Base-by-base conservation (phyloP, 2,113 vertebrate species). In the Miniopterus natalensis region DNA sequence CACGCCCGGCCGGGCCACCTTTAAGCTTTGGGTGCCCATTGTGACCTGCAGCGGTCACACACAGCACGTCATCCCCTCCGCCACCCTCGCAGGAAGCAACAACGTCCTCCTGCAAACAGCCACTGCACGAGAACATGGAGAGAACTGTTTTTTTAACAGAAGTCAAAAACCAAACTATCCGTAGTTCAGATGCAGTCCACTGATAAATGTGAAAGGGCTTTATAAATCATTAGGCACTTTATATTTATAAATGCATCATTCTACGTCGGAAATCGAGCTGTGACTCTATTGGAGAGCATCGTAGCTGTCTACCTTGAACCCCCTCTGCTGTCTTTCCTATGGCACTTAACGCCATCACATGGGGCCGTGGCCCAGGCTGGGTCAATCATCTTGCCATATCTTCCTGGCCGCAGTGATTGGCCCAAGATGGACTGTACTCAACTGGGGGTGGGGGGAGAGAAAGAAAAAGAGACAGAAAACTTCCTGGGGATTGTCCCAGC, bases 151-250 rank as follows among this genome's bases (percentile, higher is more conserved):
- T 47, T 74, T 81, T 31, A 81, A 95, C 14, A 81, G n/a, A 89
- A 92, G 20, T 55, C n/a, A 61, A 31, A 96, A 83, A 53, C 15
- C 27, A 92, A 66, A 75, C 42, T 29, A 87, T 8, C 59, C 77
- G 12, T 59, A 36, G 20, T 78, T 87, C 51, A 77, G 57, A 65
- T 63, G 21, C 25, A 29, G 40, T 57, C 68, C 61, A 61, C 23
- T 29, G 27, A 70, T 51, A 31, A 80, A 75, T 8, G 18, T 27
- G 14, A 86, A 75, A 85, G 27, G 1, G 25, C 29, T 86, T 63
- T 70, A 13, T 61, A 80, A 80, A 47, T 53, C 8, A 79, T n/a
- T 55, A 49, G 4, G 0, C 7, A 61, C 18, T 17, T 59, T 45
- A 9, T 40, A 40, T 42, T 25, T 45, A 27, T 11, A 81, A 85